phyloP scores from a whole-genome alignment of 2,797 vertebrate genomes.

The Gymnoscopelus microlampas region DNA sequence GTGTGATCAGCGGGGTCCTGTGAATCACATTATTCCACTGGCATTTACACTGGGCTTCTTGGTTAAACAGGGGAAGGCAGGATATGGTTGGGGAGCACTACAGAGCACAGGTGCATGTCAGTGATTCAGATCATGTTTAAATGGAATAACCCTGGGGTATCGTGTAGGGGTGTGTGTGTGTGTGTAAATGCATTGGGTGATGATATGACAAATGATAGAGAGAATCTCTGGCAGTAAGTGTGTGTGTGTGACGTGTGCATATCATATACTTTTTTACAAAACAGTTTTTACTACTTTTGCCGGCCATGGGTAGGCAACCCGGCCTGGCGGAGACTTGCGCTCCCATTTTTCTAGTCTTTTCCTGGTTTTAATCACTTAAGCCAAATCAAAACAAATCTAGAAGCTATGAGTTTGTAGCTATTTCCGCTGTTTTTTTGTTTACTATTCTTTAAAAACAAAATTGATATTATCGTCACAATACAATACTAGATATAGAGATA shows the following conservation, averaged over 20 bases:
- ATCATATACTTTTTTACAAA: no score
- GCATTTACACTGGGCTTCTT: slow-evolving; percentile 76
- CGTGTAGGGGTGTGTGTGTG: slow-evolving; percentile 1
- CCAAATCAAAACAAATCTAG: no score
- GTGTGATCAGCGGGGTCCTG: slow-evolving; percentile 61
- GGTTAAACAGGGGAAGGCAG: slow-evolving; percentile 67
- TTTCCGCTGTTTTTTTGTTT: no score
- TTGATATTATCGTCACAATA: no score
- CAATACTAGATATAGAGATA: no score
- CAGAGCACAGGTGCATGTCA: slow-evolving; percentile 53
- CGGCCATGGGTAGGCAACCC: no score
- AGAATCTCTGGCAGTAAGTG: background rate
- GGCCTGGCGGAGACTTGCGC: no score
- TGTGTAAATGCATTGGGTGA: background rate
- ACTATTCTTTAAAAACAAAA: no score
- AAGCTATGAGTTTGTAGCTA: no score
- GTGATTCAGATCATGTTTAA: slow-evolving; percentile 64
- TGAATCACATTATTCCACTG: slow-evolving; percentile 72
- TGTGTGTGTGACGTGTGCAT: background rate
- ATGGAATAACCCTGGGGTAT: slow-evolving; percentile 32
- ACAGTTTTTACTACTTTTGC: no score
- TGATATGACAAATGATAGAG: background rate
- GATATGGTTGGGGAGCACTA: slow-evolving; percentile 44
- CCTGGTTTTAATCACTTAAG: no score
- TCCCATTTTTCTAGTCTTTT: no score